Conservation (phyloP, 2,113 vertebrate genomes). For the Trinectes maculatus region DNA sequence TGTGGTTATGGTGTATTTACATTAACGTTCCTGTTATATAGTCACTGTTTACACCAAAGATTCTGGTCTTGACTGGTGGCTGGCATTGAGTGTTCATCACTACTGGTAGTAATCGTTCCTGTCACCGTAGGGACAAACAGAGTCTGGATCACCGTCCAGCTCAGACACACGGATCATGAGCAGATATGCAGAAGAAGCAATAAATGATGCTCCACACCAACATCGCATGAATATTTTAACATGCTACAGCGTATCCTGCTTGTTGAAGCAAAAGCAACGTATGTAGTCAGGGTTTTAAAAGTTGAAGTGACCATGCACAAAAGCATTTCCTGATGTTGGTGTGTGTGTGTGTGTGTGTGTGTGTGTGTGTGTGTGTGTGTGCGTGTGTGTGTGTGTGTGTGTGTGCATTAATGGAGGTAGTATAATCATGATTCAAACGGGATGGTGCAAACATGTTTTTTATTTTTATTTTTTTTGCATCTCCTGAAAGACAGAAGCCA, state of each 20-base stretch:
- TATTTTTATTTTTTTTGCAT: too few relatives aligned
- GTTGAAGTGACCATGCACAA: neutral
- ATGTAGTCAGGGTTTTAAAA: slow-evolving; percentile 11
- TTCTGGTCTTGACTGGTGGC: too few relatives aligned
- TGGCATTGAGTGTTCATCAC: neutral
- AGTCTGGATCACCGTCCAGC: slow-evolving; percentile 2
- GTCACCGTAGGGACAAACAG: slow-evolving; percentile 26
- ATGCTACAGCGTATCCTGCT: neutral
- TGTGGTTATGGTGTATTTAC: slow-evolving; percentile 6
- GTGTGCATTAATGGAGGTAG: slow-evolving; percentile 1
- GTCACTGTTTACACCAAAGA: too few relatives aligned
- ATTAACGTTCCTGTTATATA: neutral
- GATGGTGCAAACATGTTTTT: slow-evolving; percentile 3
- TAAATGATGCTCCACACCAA: neutral
- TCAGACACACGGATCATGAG: slow-evolving; percentile 15
- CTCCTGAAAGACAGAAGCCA: slow-evolving; percentile 20
- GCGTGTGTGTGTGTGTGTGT: slow-evolving; percentile 2
- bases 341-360: slow-evolving; percentile 4
- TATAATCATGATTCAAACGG: slow-evolving; percentile 18
- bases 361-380: slow-evolving; percentile 5
- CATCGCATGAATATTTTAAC: slow-evolving; percentile 14
- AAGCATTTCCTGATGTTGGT: neutral
- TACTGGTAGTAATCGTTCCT: too few relatives aligned
- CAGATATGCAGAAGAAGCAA: slow-evolving; percentile 16
- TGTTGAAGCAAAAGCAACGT: slow-evolving; percentile 12